These are phyloP conservation scores for Oxycera nigricornis DNA, from an alignment of 2,888 invertebrate species.

Conservation along the genomic window DNA sequence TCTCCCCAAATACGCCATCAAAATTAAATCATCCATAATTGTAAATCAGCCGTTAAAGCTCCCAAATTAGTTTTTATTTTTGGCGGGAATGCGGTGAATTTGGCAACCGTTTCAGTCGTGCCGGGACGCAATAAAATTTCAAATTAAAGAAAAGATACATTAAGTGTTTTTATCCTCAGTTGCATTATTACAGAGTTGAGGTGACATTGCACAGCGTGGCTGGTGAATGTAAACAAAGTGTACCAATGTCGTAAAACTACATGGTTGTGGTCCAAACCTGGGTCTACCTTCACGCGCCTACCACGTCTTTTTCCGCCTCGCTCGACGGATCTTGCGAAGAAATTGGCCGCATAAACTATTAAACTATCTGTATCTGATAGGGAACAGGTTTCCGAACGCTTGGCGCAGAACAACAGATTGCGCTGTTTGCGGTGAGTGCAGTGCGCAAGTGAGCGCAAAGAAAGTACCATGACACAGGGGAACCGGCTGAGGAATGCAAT, in stretches of 20 bases:
- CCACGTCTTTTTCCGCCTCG: background rate
- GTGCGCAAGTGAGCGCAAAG: background rate
- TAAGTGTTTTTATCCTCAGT: constrained; percentile 1
- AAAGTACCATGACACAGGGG: background rate
- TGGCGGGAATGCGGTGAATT: constrained; percentile 20
- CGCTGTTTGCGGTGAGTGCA: constrained; percentile 17
- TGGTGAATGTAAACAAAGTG: constrained; percentile 24
- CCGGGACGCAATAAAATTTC: background rate
- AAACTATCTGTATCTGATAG: constrained; percentile 30
- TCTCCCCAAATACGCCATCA: background rate
- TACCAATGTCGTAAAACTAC: constrained; percentile 19
- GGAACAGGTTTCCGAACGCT: constrained; percentile 29
- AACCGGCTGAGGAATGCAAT: no score
- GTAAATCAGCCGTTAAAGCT: background rate
- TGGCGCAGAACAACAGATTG: background rate
- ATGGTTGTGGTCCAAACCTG: no score
- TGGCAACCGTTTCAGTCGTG: background rate
- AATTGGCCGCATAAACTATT: constrained; percentile 33
- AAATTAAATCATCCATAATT: background rate
- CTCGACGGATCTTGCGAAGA: background rate
- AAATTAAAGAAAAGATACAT: background rate
- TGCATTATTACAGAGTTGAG: no score
- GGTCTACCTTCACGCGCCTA: no score
- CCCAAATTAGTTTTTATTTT: background rate
- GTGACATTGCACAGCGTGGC: constrained; percentile 14